Evolutionary conservation across 2,888 invertebrate species (phyloP), one percentile per base, ranked within the genome.

Genomic region (Chaetoderma sp.): DNA sequence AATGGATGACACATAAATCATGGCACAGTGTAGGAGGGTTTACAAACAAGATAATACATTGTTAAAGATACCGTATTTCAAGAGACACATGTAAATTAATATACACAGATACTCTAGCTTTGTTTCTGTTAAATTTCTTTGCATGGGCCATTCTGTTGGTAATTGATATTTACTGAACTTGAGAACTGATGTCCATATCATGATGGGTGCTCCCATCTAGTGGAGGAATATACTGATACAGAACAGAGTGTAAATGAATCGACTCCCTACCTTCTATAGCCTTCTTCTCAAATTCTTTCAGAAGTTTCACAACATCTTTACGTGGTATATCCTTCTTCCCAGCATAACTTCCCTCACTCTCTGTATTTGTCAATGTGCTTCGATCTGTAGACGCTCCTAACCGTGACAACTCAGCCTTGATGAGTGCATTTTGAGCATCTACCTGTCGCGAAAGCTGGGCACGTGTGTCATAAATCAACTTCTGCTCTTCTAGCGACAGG

Each of bases 251-350:
- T 55, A 8, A 21, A 42, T 36, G 25, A 23, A 25, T 18, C 16
- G 23, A 36, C 25, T 49, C 67, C 68, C 63, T 68, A 81, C 82
- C 79, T 73, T 80, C 78, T 67, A 73, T 78, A 0, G 79, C 77
- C 63, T 76, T 77, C 57, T 73, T 73, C 69, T 82, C 80, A 69
- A 80, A 80, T 70, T 77, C 70, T 44, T 75, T 73, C 59, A 80
- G 75, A 10, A 81, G 70, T 54, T 76, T 75, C 33, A 78, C 59
- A 2, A 77, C 74, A 55, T 80, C 79, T 10, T 74, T 76, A 30
- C 72, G 63, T 1, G 79, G 77, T 52, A 76, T 56, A 5, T 72
- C 70, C n/a, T 72, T 70, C 56, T 79, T n/a, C n/a, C n/a, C n/a
- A n/a, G n/a, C n/a, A n/a, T n/a, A n/a, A n/a, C n/a, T n/a, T n/a